Evolutionary conservation across 37 sponge, comb jelly and placozoan genomes (phyloP).

Genomic region (Amphimedon queenslandica): DNA sequence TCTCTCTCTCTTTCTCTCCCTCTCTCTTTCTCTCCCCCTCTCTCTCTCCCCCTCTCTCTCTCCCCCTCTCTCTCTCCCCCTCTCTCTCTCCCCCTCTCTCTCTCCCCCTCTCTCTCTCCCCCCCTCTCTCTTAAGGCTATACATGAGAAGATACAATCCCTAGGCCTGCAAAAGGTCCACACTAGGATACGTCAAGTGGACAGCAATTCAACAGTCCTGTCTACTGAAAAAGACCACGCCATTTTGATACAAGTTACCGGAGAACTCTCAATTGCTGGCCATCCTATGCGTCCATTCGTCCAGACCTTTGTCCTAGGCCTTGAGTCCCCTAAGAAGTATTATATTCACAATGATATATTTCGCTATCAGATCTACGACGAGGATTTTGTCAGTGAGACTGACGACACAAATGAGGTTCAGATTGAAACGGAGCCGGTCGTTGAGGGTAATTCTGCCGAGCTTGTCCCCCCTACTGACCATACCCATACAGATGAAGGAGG

Average conservation of each 20-base stretch:
- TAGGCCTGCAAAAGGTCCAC: conserved; percentile 71
- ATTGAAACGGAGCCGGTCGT: background rate
- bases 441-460: background rate
- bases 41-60: conserved; percentile 11
- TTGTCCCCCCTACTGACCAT: background rate
- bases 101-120: background rate
- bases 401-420: conserved; percentile 54
- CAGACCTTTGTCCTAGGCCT: conserved; percentile 96
- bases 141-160: conserved; percentile 83
- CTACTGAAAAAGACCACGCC: conserved; percentile 33
- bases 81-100: background rate
- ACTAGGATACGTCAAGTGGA: conserved; percentile 93
- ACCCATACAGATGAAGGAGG: background rate
- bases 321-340: conserved; percentile 58
- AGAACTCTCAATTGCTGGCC: conserved; percentile 84
- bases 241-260: conserved; percentile 95
- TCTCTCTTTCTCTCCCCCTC: background rate
- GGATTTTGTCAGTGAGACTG: conserved; percentile 69
- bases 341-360: conserved; percentile 92
- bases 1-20: too few relatives aligned
- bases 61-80: conserved; percentile 14
- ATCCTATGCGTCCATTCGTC: conserved; percentile 90
- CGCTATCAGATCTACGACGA: conserved; percentile 90
- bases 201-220: conserved; percentile 65
- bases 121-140: conserved; percentile 53